Evolutionary conservation across 2,797 vertebrate species (phyloP), one percentile per base, ranked within the genome.

Genomic region (Hephaestus fuliginosus): DNA sequence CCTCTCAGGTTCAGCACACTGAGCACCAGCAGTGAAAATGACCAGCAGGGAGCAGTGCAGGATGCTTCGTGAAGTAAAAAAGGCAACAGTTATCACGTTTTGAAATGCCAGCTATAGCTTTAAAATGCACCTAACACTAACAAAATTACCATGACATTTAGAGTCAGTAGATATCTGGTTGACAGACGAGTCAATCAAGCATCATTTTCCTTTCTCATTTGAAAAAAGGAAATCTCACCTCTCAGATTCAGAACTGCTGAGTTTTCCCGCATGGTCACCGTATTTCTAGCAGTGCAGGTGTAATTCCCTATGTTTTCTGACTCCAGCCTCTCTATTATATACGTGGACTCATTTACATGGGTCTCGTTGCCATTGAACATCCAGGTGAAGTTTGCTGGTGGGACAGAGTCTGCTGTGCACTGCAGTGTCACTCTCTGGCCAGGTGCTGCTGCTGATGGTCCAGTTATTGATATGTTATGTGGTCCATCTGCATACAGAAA

Each of bases 351-450:
- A 2, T 86, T 83, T 6, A 90, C 82, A 5, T 43, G 44, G 0
- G 85, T 93, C 53, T 87, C 53, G 7, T 87, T 94, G 69, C 36
- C 78, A 30, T 93, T 93, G 57, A 94, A 86, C 43, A 20, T 76
- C 94, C 93, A 94, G 84, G 71, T 88, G 85, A 94, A 94, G 56
- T 72, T 81, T 33, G 93, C 88, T 6, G 86, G 68, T 2, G 94
- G 74, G 52, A 94, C 79, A 3, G 91, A 95, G 64, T 71, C 52
- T 5, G 86, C 68, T 0, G 12, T 76, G 82, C 94, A 95, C 56
- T 43, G 70, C 62, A 95, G 18, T 0, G 3, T 74, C 76, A 94
- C 87, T 48, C 70, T 88, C 1, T 43, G 66, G 11, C 90, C 91
- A 0, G 49, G 43, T 0, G 76, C 39, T 3, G 88, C 88, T 36